phyloP scores from a whole-genome alignment of 2,888 invertebrate genomes.

The Caenorhabditis japonica region DNA sequence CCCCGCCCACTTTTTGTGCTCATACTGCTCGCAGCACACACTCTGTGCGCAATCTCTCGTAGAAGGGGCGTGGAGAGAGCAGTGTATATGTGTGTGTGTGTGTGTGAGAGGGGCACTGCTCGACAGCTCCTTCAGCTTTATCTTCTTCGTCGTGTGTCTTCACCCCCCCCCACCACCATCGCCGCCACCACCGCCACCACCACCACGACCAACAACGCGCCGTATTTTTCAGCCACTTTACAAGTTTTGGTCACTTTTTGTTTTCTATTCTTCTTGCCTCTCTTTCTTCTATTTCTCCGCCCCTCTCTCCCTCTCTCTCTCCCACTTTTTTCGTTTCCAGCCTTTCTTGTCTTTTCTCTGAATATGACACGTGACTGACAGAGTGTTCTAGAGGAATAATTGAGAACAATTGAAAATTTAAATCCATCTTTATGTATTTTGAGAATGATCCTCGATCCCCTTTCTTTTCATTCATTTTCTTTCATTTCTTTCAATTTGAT shows the following conservation, averaged over 20 bases:
- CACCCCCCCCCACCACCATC: conserved; percentile 5
- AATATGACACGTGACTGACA: too few species aligned
- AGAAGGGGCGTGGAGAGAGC: conserved; percentile 3
- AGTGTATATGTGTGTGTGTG: conserved; percentile 1
- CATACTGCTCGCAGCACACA: conserved; percentile 9
- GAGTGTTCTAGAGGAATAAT: too few species aligned
- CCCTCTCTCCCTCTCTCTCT: conserved; percentile 21
- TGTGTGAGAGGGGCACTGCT: conserved; percentile 4
- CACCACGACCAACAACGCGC: too few species aligned
- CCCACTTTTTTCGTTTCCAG: not conserved
- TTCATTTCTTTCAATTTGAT: not conserved
- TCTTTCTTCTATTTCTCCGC: conserved; percentile 6
- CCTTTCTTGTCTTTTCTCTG: conserved; percentile 1
- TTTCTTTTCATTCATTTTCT: not conserved
- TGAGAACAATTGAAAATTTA: too few species aligned
- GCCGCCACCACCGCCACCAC: too few species aligned
- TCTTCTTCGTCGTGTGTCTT: conserved; percentile 39
- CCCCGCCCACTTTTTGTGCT: conserved; percentile 34
- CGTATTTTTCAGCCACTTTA: conserved; percentile 52
- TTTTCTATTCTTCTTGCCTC: conserved; percentile 26
- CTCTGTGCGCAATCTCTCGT: conserved; percentile 30
- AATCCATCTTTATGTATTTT: too few species aligned
- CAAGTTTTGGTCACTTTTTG: conserved; percentile 57
- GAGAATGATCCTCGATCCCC: not conserved
- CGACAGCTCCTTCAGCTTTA: conserved; percentile 26